phyloP scores from a whole-genome alignment of 2,888 invertebrate species.

The Polietes domitor region DNA sequence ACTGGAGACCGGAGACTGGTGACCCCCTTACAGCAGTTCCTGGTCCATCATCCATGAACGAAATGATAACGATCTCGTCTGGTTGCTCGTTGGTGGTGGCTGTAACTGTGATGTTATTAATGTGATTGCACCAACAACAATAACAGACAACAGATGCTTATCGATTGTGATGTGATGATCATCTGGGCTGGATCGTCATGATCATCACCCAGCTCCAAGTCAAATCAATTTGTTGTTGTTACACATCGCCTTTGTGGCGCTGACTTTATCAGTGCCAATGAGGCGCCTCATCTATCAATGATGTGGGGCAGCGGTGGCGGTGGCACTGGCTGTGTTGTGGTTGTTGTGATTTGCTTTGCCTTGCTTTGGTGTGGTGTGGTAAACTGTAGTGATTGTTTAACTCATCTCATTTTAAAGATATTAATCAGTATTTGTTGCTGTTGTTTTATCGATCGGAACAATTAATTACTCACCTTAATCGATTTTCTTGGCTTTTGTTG shows the following conservation, averaged over 20 bases:
- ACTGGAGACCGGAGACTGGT: neutral
- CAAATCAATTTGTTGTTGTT: conserved; percentile 51
- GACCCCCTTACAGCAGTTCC: conserved; percentile 7
- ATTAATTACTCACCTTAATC: conserved; percentile 67
- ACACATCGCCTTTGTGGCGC: conserved; percentile 61
- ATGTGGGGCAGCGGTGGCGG: conserved; percentile 18
- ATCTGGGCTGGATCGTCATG: conserved; percentile 23
- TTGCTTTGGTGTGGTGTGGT: conserved; percentile 5
- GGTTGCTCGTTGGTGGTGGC: neutral
- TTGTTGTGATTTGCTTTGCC: too few species aligned
- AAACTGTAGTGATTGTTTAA: conserved; percentile 38
- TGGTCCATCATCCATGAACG: neutral
- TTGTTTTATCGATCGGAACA: conserved; percentile 65
- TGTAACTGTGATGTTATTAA: conserved; percentile 54
- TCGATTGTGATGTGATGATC: conserved; percentile 37
- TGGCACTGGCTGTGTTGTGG: neutral
- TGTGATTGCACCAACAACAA: conserved; percentile 27
- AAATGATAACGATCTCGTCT: conserved; percentile 44
- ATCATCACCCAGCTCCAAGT: conserved; percentile 42
- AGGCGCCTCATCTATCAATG: conserved; percentile 70
- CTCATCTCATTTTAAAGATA: conserved; percentile 44
- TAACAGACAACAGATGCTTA: neutral
- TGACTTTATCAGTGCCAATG: conserved; percentile 64
- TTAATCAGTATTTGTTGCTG: conserved; percentile 46
- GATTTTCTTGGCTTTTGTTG: conserved; percentile 47